Evolutionary conservation across 2,113 vertebrate genomes (phyloP).

Genomic region (Oenanthe melanoleuca): DNA sequence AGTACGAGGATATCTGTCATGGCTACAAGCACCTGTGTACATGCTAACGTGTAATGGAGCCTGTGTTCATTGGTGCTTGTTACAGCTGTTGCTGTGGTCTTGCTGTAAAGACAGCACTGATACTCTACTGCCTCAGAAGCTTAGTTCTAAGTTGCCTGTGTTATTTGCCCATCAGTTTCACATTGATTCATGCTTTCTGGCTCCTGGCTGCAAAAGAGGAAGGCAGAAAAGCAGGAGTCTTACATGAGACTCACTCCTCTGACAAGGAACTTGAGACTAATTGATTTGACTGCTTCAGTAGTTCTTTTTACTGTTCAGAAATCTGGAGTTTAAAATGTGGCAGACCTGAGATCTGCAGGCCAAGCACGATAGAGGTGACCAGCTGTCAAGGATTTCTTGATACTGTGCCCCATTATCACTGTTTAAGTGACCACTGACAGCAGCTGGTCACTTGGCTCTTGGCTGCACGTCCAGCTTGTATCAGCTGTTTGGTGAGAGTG

Average conservation of each 20-base stretch:
- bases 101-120: not conserved
- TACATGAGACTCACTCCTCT: not conserved
- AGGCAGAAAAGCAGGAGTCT: not conserved
- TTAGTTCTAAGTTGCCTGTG: not conserved
- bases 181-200: not conserved
- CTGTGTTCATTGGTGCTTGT: not conserved
- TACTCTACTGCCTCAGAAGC: not conserved
- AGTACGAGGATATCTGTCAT: not conserved
- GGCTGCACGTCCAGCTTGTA: rapidly evolving
- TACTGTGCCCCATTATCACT: not conserved
- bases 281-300: not conserved
- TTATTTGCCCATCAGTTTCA: not conserved
- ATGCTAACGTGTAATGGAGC: not conserved
- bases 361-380: rapidly evolving
- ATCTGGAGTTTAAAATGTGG: not conserved
- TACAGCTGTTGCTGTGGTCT: not conserved
- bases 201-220: not conserved
- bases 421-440: not conserved
- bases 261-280: not conserved
- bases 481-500: not conserved
- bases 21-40: not conserved
- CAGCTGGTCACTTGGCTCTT: not conserved
- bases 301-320: not conserved
- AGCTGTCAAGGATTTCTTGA: not conserved
- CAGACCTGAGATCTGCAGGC: not conserved